phyloP scores from a whole-genome alignment of 2,113 vertebrate species.

The Benitochromis conjunctus region DNA sequence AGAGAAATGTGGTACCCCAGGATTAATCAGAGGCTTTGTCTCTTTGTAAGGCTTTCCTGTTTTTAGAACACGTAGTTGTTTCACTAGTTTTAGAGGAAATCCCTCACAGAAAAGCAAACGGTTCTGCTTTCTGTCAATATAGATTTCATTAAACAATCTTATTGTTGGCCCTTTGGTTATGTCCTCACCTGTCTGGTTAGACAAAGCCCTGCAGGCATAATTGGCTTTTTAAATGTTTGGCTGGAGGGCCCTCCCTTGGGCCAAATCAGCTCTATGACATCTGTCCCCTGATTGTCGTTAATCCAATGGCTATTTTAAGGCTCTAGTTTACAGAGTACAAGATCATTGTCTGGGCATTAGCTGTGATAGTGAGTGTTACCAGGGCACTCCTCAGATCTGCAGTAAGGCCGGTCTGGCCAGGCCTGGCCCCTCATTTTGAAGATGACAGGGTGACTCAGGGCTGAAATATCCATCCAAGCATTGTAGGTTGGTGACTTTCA shows the following conservation, averaged over 20 bases:
- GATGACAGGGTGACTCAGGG: slow-evolving; percentile 41
- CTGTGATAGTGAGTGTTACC: slow-evolving; percentile 14
- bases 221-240: slow-evolving; percentile 53
- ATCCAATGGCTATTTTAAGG: slow-evolving; percentile 69
- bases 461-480: slow-evolving; percentile 25
- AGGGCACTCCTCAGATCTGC: slow-evolving; percentile 3
- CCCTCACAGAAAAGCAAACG: not conserved
- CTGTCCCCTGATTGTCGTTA: slow-evolving; percentile 61
- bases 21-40: slow-evolving; percentile 18
- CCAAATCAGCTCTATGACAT: slow-evolving; percentile 48
- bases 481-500: slow-evolving; percentile 1
- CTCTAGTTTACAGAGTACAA: slow-evolving; percentile 23
- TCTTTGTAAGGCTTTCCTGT: not conserved
- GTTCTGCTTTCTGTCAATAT: not conserved
- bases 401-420: slow-evolving; percentile 11
- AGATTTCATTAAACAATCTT: not conserved
- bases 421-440: slow-evolving; percentile 4
- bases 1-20: slow-evolving; percentile 35
- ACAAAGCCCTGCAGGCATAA: slow-evolving; percentile 22
- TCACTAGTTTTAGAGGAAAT: not conserved
- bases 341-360: slow-evolving; percentile 36
- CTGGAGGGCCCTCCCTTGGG: slow-evolving; percentile 11
- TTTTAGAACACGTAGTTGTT: not conserved
- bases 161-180: not conserved
- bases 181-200: not conserved